These are phyloP conservation scores for Setipinna tenuifilis DNA, from an alignment of 2,797 vertebrate species.

Conservation along the genomic window DNA sequence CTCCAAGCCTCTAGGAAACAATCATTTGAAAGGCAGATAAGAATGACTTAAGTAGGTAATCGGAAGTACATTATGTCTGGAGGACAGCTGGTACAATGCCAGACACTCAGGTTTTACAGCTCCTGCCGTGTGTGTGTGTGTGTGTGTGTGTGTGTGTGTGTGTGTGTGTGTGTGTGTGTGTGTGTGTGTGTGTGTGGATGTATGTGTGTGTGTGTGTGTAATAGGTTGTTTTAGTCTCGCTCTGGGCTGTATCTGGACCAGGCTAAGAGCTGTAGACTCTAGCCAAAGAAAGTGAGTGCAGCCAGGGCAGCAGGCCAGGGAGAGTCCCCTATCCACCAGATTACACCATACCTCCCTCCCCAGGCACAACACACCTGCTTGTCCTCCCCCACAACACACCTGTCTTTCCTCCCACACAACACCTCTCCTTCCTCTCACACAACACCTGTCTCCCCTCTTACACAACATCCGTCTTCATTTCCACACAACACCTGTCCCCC, in stretches of 20 bases:
- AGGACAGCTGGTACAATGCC: not conserved
- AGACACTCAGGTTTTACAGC: not conserved
- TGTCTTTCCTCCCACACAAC: no score
- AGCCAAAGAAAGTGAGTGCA: no score
- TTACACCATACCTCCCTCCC: not conserved
- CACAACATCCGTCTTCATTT: no score
- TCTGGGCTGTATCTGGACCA: not conserved
- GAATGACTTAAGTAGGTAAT: not conserved
- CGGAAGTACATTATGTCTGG: not conserved
- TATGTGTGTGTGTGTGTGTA: no score
- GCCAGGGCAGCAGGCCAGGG: not conserved
- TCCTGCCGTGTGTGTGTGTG: not conserved
- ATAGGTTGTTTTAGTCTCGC: no score
- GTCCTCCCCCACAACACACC: no score
- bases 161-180: constrained; percentile 10
- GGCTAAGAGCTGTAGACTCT: no score
- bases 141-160: not conserved
- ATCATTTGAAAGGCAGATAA: not conserved
- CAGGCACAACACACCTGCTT: not conserved
- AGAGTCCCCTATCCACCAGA: not conserved
- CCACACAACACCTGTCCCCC: no score
- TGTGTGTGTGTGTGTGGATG: constrained; percentile 1
- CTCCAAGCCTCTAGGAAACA: not conserved
- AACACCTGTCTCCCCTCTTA: no score
- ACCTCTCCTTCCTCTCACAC: no score